These are phyloP conservation scores for Cottus gobio DNA, from an alignment of 2,113 vertebrate species.

Conservation along the genomic window DNA sequence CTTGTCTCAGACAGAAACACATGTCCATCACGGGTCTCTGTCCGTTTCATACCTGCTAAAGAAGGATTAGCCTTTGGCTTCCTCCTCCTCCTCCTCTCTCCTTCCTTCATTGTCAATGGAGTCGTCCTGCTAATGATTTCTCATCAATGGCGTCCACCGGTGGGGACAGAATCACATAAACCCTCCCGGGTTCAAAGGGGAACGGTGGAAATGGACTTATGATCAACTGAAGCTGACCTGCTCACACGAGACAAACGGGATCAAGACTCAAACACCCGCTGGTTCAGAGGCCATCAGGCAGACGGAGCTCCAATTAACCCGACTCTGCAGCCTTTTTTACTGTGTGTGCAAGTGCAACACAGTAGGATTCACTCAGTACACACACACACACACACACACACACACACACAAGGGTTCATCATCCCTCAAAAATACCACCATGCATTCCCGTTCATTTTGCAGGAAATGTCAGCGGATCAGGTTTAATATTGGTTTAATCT, in stretches of 20 bases:
- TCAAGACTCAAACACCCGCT: neutral
- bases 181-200: constrained; percentile 63
- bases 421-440: neutral
- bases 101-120: constrained; percentile 41
- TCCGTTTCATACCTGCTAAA: constrained; percentile 35
- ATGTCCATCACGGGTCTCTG: constrained; percentile 25
- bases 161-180: constrained; percentile 46
- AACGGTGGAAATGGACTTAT: constrained; percentile 41
- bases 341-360: neutral
- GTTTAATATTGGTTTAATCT: neutral
- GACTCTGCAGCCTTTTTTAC: neutral
- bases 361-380: neutral
- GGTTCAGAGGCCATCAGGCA: neutral
- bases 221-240: constrained; percentile 52
- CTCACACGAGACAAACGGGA: constrained; percentile 21
- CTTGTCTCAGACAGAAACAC: constrained; percentile 38
- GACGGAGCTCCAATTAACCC: neutral
- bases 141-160: constrained; percentile 59
- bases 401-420: neutral
- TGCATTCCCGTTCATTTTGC: neutral
- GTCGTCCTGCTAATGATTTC: constrained; percentile 63
- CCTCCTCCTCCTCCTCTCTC: constrained; percentile 12
- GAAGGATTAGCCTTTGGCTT: constrained; percentile 23
- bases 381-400: neutral
- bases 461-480: neutral